phyloP scores from a whole-genome alignment of 2,113 vertebrate species.

The Scolopax mira region DNA sequence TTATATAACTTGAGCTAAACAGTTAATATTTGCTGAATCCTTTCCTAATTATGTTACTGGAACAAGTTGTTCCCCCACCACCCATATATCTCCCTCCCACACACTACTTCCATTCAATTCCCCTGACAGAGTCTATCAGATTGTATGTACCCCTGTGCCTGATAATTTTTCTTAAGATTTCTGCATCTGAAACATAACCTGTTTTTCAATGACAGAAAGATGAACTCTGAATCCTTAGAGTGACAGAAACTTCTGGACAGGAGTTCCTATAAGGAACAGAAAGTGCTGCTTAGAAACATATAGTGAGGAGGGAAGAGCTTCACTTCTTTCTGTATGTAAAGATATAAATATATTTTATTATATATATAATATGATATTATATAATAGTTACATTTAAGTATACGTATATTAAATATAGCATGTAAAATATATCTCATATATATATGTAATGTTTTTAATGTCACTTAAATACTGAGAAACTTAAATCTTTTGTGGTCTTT shows the following conservation, averaged over 20 bases:
- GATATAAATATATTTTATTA: neutral
- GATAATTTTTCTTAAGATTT: neutral
- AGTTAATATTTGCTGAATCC: slow-evolving; percentile 33
- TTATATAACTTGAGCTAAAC: neutral
- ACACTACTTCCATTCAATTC: slow-evolving; percentile 10
- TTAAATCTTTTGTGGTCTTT: neutral
- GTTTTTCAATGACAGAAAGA: neutral
- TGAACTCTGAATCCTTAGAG: neutral
- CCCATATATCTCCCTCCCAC: slow-evolving; percentile 28
- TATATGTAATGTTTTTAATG: neutral
- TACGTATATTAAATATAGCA: neutral
- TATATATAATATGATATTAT: neutral
- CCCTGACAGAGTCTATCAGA: slow-evolving; percentile 8
- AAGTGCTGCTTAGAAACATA: neutral
- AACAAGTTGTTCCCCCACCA: slow-evolving; percentile 38
- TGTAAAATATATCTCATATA: neutral
- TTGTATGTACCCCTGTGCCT: neutral
- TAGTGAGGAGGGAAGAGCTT: neutral
- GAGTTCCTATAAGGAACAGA: neutral
- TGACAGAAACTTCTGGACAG: neutral
- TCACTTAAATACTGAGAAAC: neutral
- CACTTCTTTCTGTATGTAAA: neutral
- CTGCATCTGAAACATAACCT: neutral
- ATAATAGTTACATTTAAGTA: neutral
- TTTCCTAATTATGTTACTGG: slow-evolving; percentile 16